A percentile compares a stretch with the other conserved stretches of the same genome.
Conservation (phyloP, 2,113 vertebrate species). For the Oplegnathus fasciatus region DNA sequence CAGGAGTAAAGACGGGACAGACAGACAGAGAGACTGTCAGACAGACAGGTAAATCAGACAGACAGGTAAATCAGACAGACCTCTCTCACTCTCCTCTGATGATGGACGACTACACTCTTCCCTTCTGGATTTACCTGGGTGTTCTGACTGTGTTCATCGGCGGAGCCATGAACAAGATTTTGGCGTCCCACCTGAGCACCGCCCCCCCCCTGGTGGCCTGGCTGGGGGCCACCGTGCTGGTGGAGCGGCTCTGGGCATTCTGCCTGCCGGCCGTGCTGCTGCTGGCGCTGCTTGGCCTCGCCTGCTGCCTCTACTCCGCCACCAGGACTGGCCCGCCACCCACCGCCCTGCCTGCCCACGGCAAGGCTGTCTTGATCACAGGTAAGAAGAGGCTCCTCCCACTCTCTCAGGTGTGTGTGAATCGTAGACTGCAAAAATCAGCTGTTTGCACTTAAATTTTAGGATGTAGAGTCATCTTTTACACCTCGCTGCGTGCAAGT, state of each 20-base stretch:
- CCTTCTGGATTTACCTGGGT: constrained; percentile 83
- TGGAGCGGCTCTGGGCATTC: constrained; percentile 78
- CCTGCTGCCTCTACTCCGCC: constrained; percentile 66
- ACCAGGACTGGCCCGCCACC: constrained; percentile 17
- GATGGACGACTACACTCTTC: constrained; percentile 82
- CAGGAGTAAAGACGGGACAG: background rate
- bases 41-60: background rate
- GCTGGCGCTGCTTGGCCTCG: constrained; percentile 58
- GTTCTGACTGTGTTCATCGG: constrained; percentile 76
- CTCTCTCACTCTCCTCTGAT: constrained; percentile 9
- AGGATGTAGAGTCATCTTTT: background rate
- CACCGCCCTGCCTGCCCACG: constrained; percentile 59
- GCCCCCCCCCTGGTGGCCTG: constrained; percentile 78
- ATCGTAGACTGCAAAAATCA: background rate
- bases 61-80: constrained; percentile 15
- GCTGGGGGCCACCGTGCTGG: constrained; percentile 81
- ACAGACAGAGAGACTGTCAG: background rate
- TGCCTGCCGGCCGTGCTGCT: constrained; percentile 74
- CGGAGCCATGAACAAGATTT: constrained; percentile 78
- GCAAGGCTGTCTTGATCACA: constrained; percentile 84
- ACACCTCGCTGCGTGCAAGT: background rate
- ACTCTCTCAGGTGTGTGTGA: constrained; percentile 6
- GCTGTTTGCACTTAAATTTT: background rate
- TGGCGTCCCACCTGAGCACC: constrained; percentile 76
- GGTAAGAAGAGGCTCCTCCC: constrained; percentile 72